phyloP scores from a whole-genome alignment of 2,113 vertebrate species.

The Cygnus atratus region DNA sequence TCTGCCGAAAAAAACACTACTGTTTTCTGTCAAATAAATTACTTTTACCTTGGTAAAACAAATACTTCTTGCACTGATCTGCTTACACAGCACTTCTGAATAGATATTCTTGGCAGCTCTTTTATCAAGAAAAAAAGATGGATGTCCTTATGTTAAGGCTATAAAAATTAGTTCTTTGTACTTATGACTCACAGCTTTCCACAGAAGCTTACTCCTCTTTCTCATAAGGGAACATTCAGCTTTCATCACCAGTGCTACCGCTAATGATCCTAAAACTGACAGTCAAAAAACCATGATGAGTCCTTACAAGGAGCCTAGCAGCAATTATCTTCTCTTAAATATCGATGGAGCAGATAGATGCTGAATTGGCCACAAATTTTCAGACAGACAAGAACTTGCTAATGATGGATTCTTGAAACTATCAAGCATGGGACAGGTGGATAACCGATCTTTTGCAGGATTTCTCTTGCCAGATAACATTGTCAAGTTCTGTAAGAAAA shows the following conservation, averaged over 20 bases:
- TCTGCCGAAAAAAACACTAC: not conserved
- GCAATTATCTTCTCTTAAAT: constrained; percentile 25
- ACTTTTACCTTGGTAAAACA: constrained; percentile 1
- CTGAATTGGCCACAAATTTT: constrained; percentile 10
- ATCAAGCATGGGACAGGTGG: not conserved
- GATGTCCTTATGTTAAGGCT: not conserved
- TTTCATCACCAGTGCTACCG: constrained; percentile 18
- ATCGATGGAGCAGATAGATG: not conserved
- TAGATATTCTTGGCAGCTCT: not conserved
- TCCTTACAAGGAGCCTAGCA: not conserved
- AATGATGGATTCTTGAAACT: constrained; percentile 8
- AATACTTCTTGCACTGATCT: not conserved
- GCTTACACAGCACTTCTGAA: not conserved
- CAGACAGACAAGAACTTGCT: not conserved
- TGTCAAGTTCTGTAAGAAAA: not conserved
- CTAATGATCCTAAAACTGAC: not conserved
- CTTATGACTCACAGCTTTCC: constrained; percentile 29
- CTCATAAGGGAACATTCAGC: not conserved
- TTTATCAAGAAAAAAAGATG: constrained; percentile 22
- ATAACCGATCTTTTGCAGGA: not conserved
- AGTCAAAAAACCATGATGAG: not conserved
- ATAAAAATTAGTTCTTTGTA: constrained; percentile 22
- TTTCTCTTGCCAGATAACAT: not conserved
- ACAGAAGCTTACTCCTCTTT: not conserved
- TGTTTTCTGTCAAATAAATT: not conserved